These are phyloP conservation scores for Bombylius major DNA, from an alignment of 2,888 invertebrate species.

Conservation along the genomic window DNA sequence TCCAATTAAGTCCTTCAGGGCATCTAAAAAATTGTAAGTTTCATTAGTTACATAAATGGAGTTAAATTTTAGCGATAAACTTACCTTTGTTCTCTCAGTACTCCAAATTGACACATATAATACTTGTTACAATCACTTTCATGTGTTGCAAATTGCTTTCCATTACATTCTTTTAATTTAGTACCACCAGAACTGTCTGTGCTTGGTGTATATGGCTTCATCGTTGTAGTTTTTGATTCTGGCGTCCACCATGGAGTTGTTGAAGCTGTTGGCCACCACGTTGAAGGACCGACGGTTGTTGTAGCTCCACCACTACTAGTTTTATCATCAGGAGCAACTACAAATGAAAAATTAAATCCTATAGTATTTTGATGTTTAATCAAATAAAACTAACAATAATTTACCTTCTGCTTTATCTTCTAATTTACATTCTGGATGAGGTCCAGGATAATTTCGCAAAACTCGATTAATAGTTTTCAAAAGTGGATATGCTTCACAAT, in stretches of 20 bases:
- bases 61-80: not conserved
- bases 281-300: not conserved
- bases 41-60: not conserved
- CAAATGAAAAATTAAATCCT: not conserved
- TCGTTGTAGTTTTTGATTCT: conserved; percentile 8
- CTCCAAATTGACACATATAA: conserved; percentile 65
- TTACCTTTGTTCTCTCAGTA: conserved; percentile 47
- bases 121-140: conserved; percentile 62
- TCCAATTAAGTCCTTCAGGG: conserved; percentile 65
- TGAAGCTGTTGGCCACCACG: conserved; percentile 1
- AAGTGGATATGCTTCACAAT: conserved; percentile 70
- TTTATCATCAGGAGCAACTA: conserved; percentile 5
- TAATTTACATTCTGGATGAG: conserved; percentile 50
- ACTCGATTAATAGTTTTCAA: conserved; percentile 70
- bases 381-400: conserved; percentile 3
- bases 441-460: conserved; percentile 51
- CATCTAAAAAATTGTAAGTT: conserved; percentile 37
- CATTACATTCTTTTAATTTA: conserved; percentile 20
- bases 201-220: not conserved
- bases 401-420: conserved; percentile 35
- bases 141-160: conserved; percentile 44
- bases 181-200: not conserved
- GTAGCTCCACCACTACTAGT: not conserved
- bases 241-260: conserved; percentile 4
- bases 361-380: not conserved